Evolutionary conservation across 1,140 invertebrate genomes (phyloP).

Genomic region (Ceratitis capitata): DNA sequence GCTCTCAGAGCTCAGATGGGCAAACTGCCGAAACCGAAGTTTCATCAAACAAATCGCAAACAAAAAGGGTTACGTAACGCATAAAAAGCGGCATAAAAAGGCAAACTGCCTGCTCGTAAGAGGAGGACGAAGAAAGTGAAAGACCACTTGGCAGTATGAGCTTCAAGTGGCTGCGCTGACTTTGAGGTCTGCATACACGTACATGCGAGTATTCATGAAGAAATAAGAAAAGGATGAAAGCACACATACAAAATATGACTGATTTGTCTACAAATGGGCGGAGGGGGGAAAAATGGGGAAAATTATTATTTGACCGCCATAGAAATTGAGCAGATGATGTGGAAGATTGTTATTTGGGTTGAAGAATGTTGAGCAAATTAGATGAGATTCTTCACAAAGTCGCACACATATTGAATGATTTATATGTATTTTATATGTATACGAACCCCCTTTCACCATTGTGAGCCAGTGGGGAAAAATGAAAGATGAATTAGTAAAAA

Average conservation of each 20-base stretch:
- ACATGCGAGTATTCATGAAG: neutral
- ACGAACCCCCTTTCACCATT: neutral
- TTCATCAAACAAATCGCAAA: neutral
- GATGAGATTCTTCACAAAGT: neutral
- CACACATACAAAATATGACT: neutral
- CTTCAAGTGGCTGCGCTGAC: neutral
- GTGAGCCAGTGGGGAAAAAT: neutral
- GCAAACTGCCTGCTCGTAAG: neutral
- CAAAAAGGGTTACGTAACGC: neutral
- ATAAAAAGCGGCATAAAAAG: too few relatives aligned
- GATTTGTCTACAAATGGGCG: neutral
- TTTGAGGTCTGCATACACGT: neutral
- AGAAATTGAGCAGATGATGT: neutral
- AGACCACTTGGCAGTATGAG: neutral
- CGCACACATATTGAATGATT: neutral
- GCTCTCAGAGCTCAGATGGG: too few relatives aligned
- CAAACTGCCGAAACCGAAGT: neutral
- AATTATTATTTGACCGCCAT: neutral
- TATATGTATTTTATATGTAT: neutral
- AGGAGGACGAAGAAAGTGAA: neutral
- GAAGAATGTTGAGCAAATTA: neutral
- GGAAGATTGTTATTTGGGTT: neutral
- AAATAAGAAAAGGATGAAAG: neutral
- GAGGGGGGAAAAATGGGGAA: neutral
- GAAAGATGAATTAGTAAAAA: too few relatives aligned